Evolutionary conservation across 2,888 invertebrate species (phyloP), one percentile per base, ranked within the genome.

Genomic region (Octonoba sinensis): DNA sequence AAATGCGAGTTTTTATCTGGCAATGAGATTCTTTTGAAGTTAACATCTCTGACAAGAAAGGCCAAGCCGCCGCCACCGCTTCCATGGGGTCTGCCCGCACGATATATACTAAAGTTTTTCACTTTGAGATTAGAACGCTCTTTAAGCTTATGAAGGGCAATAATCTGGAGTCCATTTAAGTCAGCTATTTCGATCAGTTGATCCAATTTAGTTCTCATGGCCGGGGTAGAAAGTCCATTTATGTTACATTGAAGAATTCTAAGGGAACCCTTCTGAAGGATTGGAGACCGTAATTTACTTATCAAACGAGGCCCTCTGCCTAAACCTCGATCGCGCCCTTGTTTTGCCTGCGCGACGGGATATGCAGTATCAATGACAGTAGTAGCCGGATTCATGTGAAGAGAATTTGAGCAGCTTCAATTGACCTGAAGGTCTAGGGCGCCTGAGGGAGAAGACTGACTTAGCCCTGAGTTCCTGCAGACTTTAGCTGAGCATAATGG

Each of bases 161-260:
- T 64, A 13, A 64, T 64, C 18, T 64, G 46, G 20, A 44, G n/a
- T 1, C 18, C 27, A 51, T 62, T 36, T 36, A 6, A 16, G 13
- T 18, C 51, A 0, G 62, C 67, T 6, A 69, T n/a, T n/a, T 56
- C 18, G 4, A 76, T 8, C 3, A 69, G 11, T 22, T 67, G 24
- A 13, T 76, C 46, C 36, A 67, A n/a, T 49, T 69, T 75, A 3
- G 27, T 8, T 47, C 54, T 75, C 18, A 6, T 67, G 15, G 24
- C 49, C 3, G 27, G 4, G n/a, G 69, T 60, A n/a, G 51, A 24
- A 11, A 69, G 22, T 12, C 51, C 51, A 27, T 67, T 76, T 3
- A 76, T 15, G 11, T 73, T 64, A 46, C 64, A 64, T n/a, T 64
- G 73, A 13, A 64, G 11, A 16, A 54, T 62, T 16, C 15, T 47